Base-by-base conservation (phyloP, 2,797 vertebrate genomes). In the Scolopax bukidnonensis region DNA sequence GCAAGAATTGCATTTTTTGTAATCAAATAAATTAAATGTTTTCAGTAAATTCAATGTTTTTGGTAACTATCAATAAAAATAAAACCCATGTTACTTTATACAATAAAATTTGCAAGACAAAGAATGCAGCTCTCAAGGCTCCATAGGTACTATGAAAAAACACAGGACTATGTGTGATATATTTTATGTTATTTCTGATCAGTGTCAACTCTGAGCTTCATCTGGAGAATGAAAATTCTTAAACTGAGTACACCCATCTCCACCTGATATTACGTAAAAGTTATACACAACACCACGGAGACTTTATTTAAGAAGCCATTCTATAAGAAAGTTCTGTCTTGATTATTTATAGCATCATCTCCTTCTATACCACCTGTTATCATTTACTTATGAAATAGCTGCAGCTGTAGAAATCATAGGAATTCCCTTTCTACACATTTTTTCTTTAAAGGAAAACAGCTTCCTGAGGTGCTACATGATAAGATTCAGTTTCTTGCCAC, bases 321-420 rank as follows among this genome's bases (percentile, higher is more conserved):
- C 69, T 81, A 10, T 38, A 53, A 87, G 43, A 76, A 76, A 6
- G 2, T 43, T 89, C 57, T 61, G 47, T 11, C 67, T 95, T 87
- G 86, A 92, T 71, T 81, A 93, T 84, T 89, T 73, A 76, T 70
- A 79, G 38, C 30, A 81, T 40, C 50, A 84, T 76, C 77, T 75
- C 28, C 45, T 82, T 48, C 47, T 63, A 12, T 23, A 60, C 33
- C 45, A 84, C 41, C 61, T 67, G 33, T 84, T 80, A 57, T 38
- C 54, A 79, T 79, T 76, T 84, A 70, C 41, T 68, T 61, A 50
- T 11, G 43, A 65, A 81, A 78, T 9, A 73, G 59, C 61, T 69
- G 59, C 74, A 93, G 84, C 67, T 87, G 61, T 69, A 75, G 38
- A 56, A 84, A 90, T 84, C 73, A 75, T 27, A 78, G 77, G 21